Base-by-base conservation (phyloP, 2,888 invertebrate species). In the Ochropacha duplaris region DNA sequence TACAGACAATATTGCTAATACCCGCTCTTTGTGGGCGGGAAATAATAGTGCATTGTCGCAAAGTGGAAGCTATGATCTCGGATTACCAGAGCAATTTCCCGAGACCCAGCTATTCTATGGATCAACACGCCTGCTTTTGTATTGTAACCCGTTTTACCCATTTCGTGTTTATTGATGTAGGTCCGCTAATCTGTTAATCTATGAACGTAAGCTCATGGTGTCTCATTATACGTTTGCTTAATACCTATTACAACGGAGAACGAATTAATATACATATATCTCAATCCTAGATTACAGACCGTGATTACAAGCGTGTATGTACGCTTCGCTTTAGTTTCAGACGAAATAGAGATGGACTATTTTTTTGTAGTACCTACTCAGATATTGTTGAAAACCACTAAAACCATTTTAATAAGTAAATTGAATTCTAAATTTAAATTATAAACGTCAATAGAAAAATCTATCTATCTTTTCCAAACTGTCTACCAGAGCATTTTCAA, bases 1-100 rank as follows among this genome's bases (percentile, higher is more conserved):
- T 54, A 54, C 49, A 52, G 49, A 34, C 56, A 54, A 57, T 62
- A 61, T 58, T 49, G 54, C 55, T 65, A 67, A 72, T 67, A 57
- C 67, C 56, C 16, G 51, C 57, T 60, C 54, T 69, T 69, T 72
- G 64, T 68, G 62, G 59, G 44, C 12, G 61, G 60, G 65, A 65
- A 69, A 72, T 72, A 71, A 71, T 64, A 65, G 54, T 61, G 61
- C 63, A 72, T 65, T 73, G 70, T 74, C 63, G 62, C 57, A 57
- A 56, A 61, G 12, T 36, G 64, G 57, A 55, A 68, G 55, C 63
- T 62, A 57, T 65, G 68, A 68, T 69, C 74, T 66, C 62, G 72
- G 73, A 71, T 76, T 74, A 71, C 65, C 60, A 60, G 56, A 56
- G 59, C 65, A 64, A 66, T 75, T 68, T 57, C 57, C 61, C 57